Base-by-base conservation (phyloP, 2,888 invertebrate genomes). In the Pandemis heparana region DNA sequence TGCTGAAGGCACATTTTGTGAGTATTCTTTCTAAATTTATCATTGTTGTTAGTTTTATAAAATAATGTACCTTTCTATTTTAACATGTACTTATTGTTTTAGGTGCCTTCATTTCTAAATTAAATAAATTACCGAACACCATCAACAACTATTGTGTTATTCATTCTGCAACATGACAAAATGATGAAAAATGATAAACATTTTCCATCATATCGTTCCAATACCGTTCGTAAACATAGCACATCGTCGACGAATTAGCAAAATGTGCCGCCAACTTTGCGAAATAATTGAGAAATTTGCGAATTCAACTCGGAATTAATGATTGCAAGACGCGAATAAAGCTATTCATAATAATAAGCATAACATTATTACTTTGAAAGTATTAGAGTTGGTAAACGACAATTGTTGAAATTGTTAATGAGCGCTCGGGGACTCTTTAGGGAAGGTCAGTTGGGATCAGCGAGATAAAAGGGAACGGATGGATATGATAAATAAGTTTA, bases 271-370 rank as follows among this genome's bases (percentile, higher is more conserved):
- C 70, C 70, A 74, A 74, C 74, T 74, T 70, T 60, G 61, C 65
- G 61, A 74, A 74, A 74, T 74, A 74, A 74, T 74, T 74, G 74
- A 74, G 70, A 74, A 74, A 74, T 70, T 74, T 53, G 60, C 46
- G 65, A 70, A 69, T 74, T 74, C 7, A 74, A 70, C 74, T 70
- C 61, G 61, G 65, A 70, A 74, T 74, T 74, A 70, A 74, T 61
- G 69, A 74, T 74, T 74, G 74, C 61, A 65, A 74, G 69, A 60
- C 65, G 60, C 43, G 73, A 73, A 70, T 65, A 69, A 74, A 68
- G 68, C 64, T 43, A 70, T 74, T 74, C 65, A 70, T 74, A 74
- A 74, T 65, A 74, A 74, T 74, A 73, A 73, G 68, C 74, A 74
- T 70, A 74, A 74, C 74, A 74, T 74, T 74, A 74, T 74, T 65